Base-by-base conservation (phyloP, 2,113 vertebrate genomes). In the Hemibagrus wyckioides region DNA sequence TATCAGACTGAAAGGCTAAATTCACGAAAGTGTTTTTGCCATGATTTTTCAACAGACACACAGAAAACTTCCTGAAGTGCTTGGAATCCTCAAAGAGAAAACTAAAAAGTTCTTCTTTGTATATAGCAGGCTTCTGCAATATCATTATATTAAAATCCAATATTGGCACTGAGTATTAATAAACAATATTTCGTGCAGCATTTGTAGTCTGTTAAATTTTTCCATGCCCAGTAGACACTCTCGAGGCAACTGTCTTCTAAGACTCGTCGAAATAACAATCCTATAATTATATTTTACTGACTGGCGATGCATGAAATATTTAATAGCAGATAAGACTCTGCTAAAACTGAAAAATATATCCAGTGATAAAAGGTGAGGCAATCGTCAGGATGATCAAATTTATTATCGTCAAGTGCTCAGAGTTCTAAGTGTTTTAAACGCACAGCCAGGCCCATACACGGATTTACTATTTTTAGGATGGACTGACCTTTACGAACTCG, bases 401-500 rank as follows among this genome's bases (percentile, higher is more conserved):
- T 77, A 23, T 33, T 36, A 56, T 56, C n/a, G 19, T 17, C 25
- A n/a, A 76, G 25, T 13, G 7, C 13, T 76, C n/a, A 76, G 8
- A 4, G 59, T 25, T 67, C 28, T 36, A 21, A 83, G 33, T 81
- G 41, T 76, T 65, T 61, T 50, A 69, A 63, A 67, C 54, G 14
- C 84, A 59, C 67, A 86, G 76, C 41, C 30, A 41, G 82, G 44
- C 71, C 61, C 52, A 52, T 85, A 82, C n/a, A 52, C 14, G 36
- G 75, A 71, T 86, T 83, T 84, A 44, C 36, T 57, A 17, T 52
- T 71, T 80, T 81, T 48, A 19, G 17, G 84, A 44, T 75, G 48
- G 85, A 41, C 36, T 85, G 84, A 80, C 75, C 56, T 83, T 83
- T 75, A 57, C 67, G 44, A 73, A 56, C 67, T 50, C 44, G 73